Conservation (phyloP, 2,113 vertebrate species). For the Aplodontia rufa region DNA sequence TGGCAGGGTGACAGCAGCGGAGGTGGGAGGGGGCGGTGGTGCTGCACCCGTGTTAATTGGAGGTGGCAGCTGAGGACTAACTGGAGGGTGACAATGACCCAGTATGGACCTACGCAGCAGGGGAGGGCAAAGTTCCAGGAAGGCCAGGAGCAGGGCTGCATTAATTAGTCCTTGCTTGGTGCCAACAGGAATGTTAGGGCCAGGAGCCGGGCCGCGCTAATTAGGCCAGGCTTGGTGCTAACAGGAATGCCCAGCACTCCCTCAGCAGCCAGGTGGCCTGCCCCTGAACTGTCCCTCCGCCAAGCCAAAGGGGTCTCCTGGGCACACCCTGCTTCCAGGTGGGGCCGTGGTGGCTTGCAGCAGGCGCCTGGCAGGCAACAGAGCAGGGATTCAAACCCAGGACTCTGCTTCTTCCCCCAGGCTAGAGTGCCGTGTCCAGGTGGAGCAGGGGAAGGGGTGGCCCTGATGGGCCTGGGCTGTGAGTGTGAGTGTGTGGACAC, state of each 20-base stretch:
- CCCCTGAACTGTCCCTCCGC: not conserved
- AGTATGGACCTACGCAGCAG: not conserved
- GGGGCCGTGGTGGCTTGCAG: not conserved
- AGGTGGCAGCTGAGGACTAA: slow-evolving; percentile 68
- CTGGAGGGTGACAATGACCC: slow-evolving; percentile 38
- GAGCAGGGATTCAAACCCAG: not conserved
- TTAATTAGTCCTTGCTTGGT: not conserved
- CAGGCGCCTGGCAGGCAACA: too few species aligned
- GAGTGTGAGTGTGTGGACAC: too few species aligned
- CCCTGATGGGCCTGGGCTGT: too few species aligned
- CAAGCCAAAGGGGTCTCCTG: not conserved
- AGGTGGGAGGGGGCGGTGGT: not conserved
- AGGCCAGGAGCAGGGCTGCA: not conserved
- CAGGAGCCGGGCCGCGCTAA: not conserved
- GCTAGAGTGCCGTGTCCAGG: too few species aligned
- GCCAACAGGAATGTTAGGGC: not conserved
- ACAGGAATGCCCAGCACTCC: not conserved
- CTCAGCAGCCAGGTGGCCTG: accelerated
- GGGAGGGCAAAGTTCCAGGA: not conserved
- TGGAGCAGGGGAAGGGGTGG: too few species aligned
- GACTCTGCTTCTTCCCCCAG: too few species aligned
- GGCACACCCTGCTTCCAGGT: not conserved
- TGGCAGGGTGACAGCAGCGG: not conserved
- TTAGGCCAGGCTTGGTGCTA: not conserved
- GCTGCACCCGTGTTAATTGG: slow-evolving; percentile 35